Evolutionary conservation across 1,140 invertebrate species (phyloP), one percentile per base, ranked within the genome.

Genomic region (Laupala kohalensis): DNA sequence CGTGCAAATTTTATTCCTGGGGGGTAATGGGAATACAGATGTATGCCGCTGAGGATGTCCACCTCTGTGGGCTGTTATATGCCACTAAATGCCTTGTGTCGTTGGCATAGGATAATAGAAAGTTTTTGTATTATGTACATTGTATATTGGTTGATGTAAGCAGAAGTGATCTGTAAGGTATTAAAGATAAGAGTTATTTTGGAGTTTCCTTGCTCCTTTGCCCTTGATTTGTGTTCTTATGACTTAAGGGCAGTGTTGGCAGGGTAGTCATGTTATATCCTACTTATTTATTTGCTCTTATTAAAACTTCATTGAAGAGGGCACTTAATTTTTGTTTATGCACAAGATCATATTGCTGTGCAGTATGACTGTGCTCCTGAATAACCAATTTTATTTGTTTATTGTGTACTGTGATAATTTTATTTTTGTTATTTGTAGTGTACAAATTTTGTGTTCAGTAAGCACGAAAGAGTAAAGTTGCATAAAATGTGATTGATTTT

Each of bases 71-170:
- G 29, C 29, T 29, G 67, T 68, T 27, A 37, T 29, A 68, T 29
- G 27, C 15, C 67, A 27, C 4, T 29, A 29, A 67, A 71, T 71
- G 27, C 28, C 27, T 71, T 71, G 64, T 71, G 27, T 37, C 29
- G 29, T 71, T 29, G 64, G 64, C 25, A 30, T 66, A 67, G 37
- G 37, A 53, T 9, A 53, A 53, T 13, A 53, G 19, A 53, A 19
- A 53, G 9, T 53, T 53, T 53, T 9, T 53, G 19, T 13, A 13
- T 13, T 53, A 53, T 53, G 19, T n/a, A n/a, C n/a, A 53, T 53
- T 53, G 37, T 53, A 53, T 53, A 53, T 53, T 53, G 9, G 37
- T 53, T 19, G 37, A 53, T 53, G 37, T 53, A 53, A 13, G 37
- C 37, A 53, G 37, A 53, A 53, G n/a, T 53, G 37, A 53, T 19